A percentile compares a stretch with the other conserved stretches of the same genome.
These are phyloP conservation scores for Hymenopus coronatus DNA, from an alignment of 2,888 invertebrate genomes.

Conservation along the genomic window DNA sequence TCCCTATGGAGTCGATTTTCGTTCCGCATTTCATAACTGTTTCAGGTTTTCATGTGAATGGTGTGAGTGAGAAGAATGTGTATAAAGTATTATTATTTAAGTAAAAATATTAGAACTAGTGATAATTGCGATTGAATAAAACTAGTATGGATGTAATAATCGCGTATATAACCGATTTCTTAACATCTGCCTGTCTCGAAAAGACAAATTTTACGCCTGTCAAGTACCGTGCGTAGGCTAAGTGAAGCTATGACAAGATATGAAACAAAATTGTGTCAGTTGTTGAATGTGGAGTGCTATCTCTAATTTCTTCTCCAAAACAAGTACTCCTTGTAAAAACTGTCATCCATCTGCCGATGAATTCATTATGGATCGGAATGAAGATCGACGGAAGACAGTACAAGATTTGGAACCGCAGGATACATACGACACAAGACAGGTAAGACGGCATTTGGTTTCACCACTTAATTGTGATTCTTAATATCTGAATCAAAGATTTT, in stretches of 20 bases:
- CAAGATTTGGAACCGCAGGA: constrained; percentile 60
- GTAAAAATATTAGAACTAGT: neutral
- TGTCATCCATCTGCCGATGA: constrained; percentile 45
- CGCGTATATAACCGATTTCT: neutral
- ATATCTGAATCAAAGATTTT: neutral
- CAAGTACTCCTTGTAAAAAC: constrained; percentile 23
- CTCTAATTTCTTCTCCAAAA: constrained; percentile 43
- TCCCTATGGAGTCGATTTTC: constrained; percentile 11
- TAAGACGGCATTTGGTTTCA: constrained; percentile 42
- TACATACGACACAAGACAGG: constrained; percentile 64
- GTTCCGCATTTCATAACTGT: constrained; percentile 20
- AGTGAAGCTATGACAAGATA: constrained; percentile 27
- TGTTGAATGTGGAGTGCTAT: constrained; percentile 49
- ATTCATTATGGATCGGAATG: constrained; percentile 34
- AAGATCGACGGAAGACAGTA: constrained; percentile 29
- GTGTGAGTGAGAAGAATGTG: constrained; percentile 22
- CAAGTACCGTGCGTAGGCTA: constrained; percentile 30
- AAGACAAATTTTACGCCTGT: constrained; percentile 8
- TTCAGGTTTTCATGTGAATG: constrained; percentile 21
- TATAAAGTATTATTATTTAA: constrained; percentile 13
- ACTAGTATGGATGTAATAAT: neutral
- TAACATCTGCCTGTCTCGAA: neutral
- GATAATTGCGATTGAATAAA: neutral
- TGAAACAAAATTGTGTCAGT: constrained; percentile 26
- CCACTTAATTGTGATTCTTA: neutral